Base-by-base conservation (phyloP, 2,797 vertebrate species). In the Acestrorhynchus altus region DNA sequence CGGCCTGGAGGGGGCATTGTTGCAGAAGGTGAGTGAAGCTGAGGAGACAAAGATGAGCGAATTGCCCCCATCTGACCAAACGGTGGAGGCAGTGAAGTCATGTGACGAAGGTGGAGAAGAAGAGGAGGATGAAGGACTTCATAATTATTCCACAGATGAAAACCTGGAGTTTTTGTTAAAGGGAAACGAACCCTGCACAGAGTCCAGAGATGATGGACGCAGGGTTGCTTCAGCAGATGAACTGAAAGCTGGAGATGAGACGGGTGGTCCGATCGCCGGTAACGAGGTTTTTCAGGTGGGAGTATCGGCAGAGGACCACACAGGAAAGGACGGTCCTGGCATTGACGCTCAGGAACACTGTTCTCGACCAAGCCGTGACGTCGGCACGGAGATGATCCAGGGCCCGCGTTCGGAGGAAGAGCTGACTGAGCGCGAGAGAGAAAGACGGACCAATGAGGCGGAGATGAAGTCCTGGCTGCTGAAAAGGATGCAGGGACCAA, bases 401-500 rank as follows among this genome's bases (percentile, higher is more conserved):
- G 87, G 88, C 85, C 73, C 87, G 69, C 87, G 88, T 13, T 77
- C 77, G 1, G 89, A 74, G 0, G 82, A 64, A 0, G 79, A 68
- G 40, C 60, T 89, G 59, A 83, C 83, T 12, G 89, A 91, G 77
- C 90, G 90, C 69, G 90, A 92, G 82, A 86, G 60, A 63, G 85
- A 88, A 60, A 92, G 92, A 88, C 92, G 90, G 85, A 95, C 89
- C 88, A 95, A 91, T 68, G 93, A 98, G 80, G 94, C 95, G 1
- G 97, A 98, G 89, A 93, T 98, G 89, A 96, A 96, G 87, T 91
- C 95, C 0, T 98, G 96, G 97, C 92, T 99, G 71, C 82, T 96
- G 85, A 93, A 98, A 91, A 95, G 94, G 91, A 97, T 99, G 89
- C 96, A 98, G 85, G 95, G 95, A 70, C 98, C 98, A 83, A 98